Percentiles rank a stretch among this genome's conserved stretches.
Conservation (phyloP, 2,888 invertebrate species). For the Dinocampus coccinellae region DNA sequence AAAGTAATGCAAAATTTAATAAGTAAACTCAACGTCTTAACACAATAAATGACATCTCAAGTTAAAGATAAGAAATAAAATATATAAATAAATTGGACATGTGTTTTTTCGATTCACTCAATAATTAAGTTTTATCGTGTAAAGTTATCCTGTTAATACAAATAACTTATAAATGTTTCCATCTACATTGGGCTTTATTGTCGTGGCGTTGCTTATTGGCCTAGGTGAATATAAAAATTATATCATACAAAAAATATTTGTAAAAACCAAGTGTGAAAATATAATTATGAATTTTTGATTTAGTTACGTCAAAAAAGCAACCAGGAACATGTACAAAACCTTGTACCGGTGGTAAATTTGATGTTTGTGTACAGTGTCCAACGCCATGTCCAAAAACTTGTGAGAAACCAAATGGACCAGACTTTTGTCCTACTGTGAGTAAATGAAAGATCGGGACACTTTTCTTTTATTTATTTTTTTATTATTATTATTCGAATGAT, state of each 20-base stretch:
- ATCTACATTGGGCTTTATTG: neutral
- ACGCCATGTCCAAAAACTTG: constrained; percentile 2
- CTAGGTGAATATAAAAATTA: neutral
- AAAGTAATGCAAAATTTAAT: too few species aligned
- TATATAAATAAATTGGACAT: too few species aligned
- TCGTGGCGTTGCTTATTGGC: neutral
- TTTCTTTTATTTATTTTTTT: neutral
- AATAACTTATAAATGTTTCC: neutral
- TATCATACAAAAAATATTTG: neutral
- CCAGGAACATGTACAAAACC: neutral
- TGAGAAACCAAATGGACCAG: neutral
- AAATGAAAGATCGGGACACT: neutral
- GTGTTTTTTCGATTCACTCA: too few species aligned
- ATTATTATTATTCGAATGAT: too few species aligned
- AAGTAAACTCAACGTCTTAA: too few species aligned
- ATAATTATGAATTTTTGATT: neutral
- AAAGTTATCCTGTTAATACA: too few species aligned
- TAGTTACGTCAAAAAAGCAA: neutral
- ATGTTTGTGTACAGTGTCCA: neutral
- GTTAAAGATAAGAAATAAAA: too few species aligned
- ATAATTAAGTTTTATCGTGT: too few species aligned
- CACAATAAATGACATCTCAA: too few species aligned
- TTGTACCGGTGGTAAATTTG: neutral
- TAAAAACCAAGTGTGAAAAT: neutral
- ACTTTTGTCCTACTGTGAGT: neutral